Percentiles rank a stretch among this genome's conserved stretches.
phyloP scores from a whole-genome alignment of 1,140 invertebrate genomes.

The Bombus affinis region DNA sequence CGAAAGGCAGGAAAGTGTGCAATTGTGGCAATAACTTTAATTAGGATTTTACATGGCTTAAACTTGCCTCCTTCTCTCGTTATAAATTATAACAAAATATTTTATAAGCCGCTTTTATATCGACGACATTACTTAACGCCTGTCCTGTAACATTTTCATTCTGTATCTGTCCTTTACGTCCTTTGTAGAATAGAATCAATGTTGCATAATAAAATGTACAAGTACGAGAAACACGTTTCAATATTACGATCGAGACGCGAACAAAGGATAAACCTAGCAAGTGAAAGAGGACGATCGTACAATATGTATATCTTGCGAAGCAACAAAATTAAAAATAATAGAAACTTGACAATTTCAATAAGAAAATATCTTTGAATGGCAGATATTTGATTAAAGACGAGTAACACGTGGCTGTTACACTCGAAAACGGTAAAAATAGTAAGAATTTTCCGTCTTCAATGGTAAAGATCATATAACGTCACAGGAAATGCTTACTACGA shows the following conservation, averaged over 20 bases:
- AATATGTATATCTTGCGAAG: no score
- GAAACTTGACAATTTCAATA: neutral
- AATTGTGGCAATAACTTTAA: neutral
- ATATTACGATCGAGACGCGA: neutral
- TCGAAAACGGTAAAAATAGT: neutral
- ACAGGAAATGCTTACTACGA: neutral
- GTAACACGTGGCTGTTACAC: no score
- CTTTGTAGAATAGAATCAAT: neutral
- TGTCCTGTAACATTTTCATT: neutral
- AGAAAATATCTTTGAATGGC: neutral
- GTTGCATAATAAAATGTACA: neutral
- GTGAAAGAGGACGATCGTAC: no score
- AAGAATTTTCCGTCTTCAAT: neutral
- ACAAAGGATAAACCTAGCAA: neutral
- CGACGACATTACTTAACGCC: neutral
- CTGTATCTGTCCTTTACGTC: neutral
- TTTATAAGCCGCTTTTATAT: no score
- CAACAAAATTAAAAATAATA: neutral
- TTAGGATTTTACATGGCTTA: neutral
- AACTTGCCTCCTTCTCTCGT: neutral
- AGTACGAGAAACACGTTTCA: neutral
- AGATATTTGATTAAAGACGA: no score
- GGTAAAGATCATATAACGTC: neutral
- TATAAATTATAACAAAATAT: no score
- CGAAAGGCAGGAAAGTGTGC: neutral